Evolutionary conservation across 2,797 vertebrate species (phyloP).

Genomic region (Lindbergichthys nudifrons): DNA sequence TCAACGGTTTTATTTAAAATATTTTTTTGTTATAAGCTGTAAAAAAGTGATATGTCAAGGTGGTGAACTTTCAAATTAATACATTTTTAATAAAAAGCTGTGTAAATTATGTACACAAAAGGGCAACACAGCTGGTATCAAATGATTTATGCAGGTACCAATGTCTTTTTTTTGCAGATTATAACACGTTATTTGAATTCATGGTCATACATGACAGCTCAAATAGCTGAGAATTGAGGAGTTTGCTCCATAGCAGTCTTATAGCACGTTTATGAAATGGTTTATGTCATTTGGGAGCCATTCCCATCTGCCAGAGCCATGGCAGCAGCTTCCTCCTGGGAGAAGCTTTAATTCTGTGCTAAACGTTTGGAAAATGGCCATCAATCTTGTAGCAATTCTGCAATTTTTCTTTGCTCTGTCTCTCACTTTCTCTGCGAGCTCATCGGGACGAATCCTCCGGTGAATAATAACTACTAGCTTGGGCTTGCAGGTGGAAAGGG

Average conservation of each 20-base stretch:
- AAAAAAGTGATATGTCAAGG: too few relatives aligned
- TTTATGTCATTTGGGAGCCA: constrained; percentile 11
- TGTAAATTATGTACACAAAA: not conserved
- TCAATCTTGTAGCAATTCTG: constrained; percentile 5
- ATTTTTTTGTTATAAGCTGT: not conserved
- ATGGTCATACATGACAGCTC: not conserved
- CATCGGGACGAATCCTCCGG: not conserved
- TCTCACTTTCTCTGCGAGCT: not conserved
- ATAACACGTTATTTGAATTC: not conserved
- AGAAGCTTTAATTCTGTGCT: constrained; percentile 22
- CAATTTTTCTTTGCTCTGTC: not conserved
- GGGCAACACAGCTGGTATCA: not conserved
- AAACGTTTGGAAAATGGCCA: constrained; percentile 10
- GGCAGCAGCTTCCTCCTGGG: constrained; percentile 11
- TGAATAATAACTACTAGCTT: constrained; percentile 8
- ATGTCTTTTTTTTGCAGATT: not conserved
- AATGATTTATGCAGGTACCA: not conserved
- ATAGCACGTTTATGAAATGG: constrained; percentile 9
- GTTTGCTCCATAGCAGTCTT: not conserved
- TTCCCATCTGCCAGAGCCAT: constrained; percentile 13
- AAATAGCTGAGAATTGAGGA: constrained; percentile 15
- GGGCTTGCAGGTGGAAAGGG: not conserved
- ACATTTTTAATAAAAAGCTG: not conserved
- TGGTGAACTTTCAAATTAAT: not conserved
- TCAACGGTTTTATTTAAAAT: not conserved